These are phyloP conservation scores for Athrips mouffetella DNA, from an alignment of 2,888 invertebrate species.

Conservation along the genomic window DNA sequence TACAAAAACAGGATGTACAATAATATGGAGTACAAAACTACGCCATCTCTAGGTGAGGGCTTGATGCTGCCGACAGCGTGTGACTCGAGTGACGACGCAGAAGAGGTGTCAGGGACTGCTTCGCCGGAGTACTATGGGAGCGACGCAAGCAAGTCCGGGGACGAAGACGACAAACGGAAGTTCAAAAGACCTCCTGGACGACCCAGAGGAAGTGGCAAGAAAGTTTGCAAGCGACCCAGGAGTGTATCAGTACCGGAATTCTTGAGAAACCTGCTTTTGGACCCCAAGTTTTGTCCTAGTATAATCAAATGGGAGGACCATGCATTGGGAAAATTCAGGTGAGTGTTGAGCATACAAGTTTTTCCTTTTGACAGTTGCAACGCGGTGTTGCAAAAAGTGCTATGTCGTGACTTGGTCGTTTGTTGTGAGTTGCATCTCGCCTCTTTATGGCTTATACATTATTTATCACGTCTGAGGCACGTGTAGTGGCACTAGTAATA, in stretches of 20 bases:
- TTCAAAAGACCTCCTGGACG: slow-evolving; percentile 77
- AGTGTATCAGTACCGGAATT: slow-evolving; percentile 88
- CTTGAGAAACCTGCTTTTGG: slow-evolving; percentile 87
- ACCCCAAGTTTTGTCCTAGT: slow-evolving; percentile 86
- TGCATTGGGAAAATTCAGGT: slow-evolving; percentile 87
- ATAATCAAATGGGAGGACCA: slow-evolving; percentile 94
- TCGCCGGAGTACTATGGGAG: slow-evolving; percentile 66
- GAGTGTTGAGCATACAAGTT: slow-evolving; percentile 33
- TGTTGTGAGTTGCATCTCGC: slow-evolving; percentile 37
- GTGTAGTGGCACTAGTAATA: slow-evolving; percentile 49
- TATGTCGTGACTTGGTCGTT: slow-evolving; percentile 44
- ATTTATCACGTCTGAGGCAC: slow-evolving; percentile 58
- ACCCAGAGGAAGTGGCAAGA: slow-evolving; percentile 72
- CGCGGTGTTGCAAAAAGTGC: slow-evolving; percentile 32
- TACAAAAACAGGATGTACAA: slow-evolving; percentile 53
- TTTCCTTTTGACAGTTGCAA: slow-evolving; percentile 14
- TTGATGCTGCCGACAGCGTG: slow-evolving; percentile 41
- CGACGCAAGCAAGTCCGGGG: slow-evolving; percentile 65
- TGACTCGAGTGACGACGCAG: slow-evolving; percentile 68
- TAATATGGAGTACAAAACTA: slow-evolving; percentile 54
- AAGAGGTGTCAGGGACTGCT: slow-evolving; percentile 59
- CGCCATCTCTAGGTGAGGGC: slow-evolving; percentile 39
- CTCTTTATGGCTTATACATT: slow-evolving; percentile 43
- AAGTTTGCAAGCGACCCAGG: slow-evolving; percentile 62
- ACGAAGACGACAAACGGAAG: slow-evolving; percentile 69